These are phyloP conservation scores for Streptopelia turtur DNA, from an alignment of 2,797 vertebrate species.

Conservation along the genomic window DNA sequence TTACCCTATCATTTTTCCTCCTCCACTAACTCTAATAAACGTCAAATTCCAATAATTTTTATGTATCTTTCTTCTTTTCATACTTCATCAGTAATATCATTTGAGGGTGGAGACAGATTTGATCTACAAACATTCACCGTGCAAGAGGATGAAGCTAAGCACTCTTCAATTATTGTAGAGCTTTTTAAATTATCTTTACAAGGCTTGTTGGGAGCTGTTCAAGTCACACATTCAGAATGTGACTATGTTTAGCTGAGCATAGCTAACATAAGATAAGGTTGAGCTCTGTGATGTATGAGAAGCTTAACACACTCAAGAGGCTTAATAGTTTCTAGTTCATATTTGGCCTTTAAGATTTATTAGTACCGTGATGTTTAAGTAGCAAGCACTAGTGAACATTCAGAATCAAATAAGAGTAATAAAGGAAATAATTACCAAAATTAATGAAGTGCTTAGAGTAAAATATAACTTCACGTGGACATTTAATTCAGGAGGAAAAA, in stretches of 20 bases:
- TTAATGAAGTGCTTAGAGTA: conserved; percentile 10
- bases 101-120: conserved; percentile 5
- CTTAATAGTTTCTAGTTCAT: not conserved
- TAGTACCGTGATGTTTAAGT: not conserved
- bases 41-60: not conserved
- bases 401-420: not conserved
- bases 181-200: not conserved
- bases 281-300: not conserved
- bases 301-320: not conserved
- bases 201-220: not conserved
- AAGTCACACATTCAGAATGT: not conserved
- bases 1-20: not conserved
- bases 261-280: not conserved
- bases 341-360: not conserved
- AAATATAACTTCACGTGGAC: conserved; percentile 6
- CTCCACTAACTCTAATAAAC: not conserved
- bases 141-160: not conserved
- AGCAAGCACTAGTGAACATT: not conserved
- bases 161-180: not conserved
- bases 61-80: conserved; percentile 22
- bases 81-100: not conserved
- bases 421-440: conserved; percentile 44
- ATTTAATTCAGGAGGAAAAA: conserved; percentile 26
- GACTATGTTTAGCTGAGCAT: not conserved
- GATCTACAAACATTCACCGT: not conserved